A percentile compares a stretch with the other conserved stretches of the same genome.
These are phyloP conservation scores for Sipha flava DNA, from an alignment of 1,140 invertebrate species.

Conservation along the genomic window DNA sequence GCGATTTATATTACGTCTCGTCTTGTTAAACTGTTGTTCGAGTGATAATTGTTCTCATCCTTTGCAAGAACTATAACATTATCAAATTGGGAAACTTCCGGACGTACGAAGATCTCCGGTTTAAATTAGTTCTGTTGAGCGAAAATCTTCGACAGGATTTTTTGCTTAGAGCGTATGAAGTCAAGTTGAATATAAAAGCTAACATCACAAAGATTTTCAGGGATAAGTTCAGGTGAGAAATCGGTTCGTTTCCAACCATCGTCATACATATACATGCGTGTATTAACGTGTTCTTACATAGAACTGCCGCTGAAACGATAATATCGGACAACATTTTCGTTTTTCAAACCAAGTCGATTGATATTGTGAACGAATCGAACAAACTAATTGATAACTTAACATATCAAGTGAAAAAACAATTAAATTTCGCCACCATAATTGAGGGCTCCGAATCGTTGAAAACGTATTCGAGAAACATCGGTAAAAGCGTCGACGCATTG, in stretches of 20 bases:
- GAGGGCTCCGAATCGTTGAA: not conserved
- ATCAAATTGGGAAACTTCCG: constrained; percentile 3
- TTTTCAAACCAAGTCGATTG: not conserved
- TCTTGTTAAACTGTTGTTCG: not conserved
- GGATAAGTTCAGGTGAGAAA: not conserved
- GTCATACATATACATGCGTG: too few species aligned
- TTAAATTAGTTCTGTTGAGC: not conserved
- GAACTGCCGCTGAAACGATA: not conserved
- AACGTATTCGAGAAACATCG: not conserved
- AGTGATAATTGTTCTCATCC: not conserved
- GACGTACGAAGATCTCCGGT: not conserved
- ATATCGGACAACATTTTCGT: not conserved
- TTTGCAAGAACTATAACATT: not conserved
- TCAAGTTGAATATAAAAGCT: not conserved
- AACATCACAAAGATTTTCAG: not conserved
- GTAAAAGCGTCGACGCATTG: not conserved
- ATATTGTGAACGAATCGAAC: not conserved
- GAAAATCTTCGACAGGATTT: not conserved
- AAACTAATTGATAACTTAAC: not conserved
- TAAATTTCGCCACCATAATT: not conserved
- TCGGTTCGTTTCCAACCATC: too few species aligned
- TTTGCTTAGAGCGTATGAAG: not conserved
- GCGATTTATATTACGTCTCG: not conserved
- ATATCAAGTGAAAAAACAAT: not conserved
- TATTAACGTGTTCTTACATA: not conserved